Conservation (phyloP, 2,888 invertebrate genomes). For the Hecatera dysodea region DNA sequence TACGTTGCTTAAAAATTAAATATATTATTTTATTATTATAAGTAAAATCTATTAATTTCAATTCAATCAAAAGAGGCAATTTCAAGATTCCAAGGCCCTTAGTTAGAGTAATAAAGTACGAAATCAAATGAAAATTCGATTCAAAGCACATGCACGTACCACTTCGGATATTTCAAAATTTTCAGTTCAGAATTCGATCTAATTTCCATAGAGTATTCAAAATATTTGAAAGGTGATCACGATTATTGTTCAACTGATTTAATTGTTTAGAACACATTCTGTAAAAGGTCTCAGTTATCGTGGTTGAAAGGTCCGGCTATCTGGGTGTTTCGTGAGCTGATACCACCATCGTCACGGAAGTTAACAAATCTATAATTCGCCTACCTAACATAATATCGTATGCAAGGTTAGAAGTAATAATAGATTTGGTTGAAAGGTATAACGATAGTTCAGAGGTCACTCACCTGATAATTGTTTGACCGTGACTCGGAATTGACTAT, state of each 20-base stretch:
- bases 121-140: constrained; percentile 8
- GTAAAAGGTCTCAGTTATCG: constrained; percentile 65
- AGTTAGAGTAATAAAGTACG: neutral
- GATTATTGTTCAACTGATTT: constrained; percentile 65
- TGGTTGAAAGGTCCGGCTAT: constrained; percentile 67
- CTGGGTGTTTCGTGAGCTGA: constrained; percentile 68
- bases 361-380: constrained; percentile 66
- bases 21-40: too few relatives aligned
- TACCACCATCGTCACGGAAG: constrained; percentile 80
- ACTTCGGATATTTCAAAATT: constrained; percentile 17
- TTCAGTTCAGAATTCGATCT: constrained; percentile 40
- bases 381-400: constrained; percentile 64
- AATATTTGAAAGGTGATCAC: constrained; percentile 73
- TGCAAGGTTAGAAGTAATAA: constrained; percentile 73
- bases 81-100: too few relatives aligned
- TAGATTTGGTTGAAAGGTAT: constrained; percentile 77
- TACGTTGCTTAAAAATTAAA: too few relatives aligned
- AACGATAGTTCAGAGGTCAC: constrained; percentile 81
- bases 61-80: too few relatives aligned
- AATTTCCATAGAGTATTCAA: constrained; percentile 64
- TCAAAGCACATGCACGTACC: accelerated
- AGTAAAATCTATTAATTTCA: too few relatives aligned
- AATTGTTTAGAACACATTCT: constrained; percentile 65
- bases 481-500: constrained; percentile 71
- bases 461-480: constrained; percentile 75